These are phyloP conservation scores for Scolopax bukidnonensis DNA, from an alignment of 2,797 vertebrate genomes.

Conservation along the genomic window DNA sequence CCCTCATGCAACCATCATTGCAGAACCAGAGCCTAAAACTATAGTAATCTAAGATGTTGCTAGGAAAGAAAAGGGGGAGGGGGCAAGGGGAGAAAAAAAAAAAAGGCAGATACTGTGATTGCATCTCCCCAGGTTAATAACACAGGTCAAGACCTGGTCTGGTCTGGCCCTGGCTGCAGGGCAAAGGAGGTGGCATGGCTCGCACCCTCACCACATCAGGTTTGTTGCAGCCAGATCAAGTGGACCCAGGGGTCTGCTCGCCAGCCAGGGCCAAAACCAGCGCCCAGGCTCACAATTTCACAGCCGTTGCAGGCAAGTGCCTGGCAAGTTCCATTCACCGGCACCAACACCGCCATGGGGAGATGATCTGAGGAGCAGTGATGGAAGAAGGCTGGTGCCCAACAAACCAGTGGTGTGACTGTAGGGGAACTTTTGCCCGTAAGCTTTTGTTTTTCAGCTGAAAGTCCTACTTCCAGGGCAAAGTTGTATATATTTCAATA, in stretches of 20 bases:
- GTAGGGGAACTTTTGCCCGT: not conserved
- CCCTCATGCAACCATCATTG: not conserved
- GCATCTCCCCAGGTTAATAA: not conserved
- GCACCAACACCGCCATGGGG: not conserved
- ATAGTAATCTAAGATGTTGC: not conserved
- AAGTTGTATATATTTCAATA: conserved; percentile 27
- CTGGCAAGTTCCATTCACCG: not conserved
- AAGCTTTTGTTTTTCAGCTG: not conserved
- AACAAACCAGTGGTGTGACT: not conserved
- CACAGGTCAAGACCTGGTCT: not conserved
- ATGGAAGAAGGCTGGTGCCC: not conserved
- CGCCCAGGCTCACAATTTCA: not conserved
- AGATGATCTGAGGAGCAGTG: not conserved
- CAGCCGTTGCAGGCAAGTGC: not conserved
- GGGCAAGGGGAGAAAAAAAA: no score
- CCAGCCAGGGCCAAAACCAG: not conserved
- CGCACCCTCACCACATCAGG: not conserved
- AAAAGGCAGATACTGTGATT: not conserved
- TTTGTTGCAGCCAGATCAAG: not conserved
- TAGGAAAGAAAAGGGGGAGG: not conserved
- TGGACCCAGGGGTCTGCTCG: not conserved
- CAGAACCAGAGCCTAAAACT: not conserved
- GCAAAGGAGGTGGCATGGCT: not conserved
- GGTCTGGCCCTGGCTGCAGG: not conserved
- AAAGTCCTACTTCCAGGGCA: not conserved